Percentiles rank a stretch among this genome's conserved stretches.
phyloP scores from a whole-genome alignment of 2,888 invertebrate species.

The Andrena trimmerana region DNA sequence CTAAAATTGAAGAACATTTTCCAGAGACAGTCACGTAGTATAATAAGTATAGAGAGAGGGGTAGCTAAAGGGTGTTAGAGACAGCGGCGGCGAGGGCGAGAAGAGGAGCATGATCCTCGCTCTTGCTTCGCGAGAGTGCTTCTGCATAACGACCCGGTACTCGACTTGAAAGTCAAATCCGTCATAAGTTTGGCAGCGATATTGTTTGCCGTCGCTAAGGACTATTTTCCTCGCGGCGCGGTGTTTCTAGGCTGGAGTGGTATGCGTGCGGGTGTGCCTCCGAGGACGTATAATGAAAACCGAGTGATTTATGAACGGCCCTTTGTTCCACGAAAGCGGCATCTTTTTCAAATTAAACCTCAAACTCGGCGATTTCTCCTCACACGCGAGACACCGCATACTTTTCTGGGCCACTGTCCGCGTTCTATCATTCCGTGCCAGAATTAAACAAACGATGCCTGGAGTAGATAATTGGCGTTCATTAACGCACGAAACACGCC shows the following conservation, averaged over 20 bases:
- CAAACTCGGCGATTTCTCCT: neutral
- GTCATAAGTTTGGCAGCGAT: conserved; percentile 41
- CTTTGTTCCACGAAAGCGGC: conserved; percentile 3
- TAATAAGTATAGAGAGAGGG: conserved; percentile 56
- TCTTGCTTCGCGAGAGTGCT: conserved; percentile 43
- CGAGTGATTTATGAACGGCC: conserved; percentile 43
- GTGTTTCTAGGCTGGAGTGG: neutral
- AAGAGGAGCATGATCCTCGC: conserved; percentile 29
- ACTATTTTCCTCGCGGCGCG: conserved; percentile 45
- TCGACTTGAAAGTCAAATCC: conserved; percentile 71
- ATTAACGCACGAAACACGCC: too few relatives aligned
- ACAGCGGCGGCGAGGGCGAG: conserved; percentile 34
- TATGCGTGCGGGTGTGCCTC: neutral
- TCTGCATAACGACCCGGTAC: conserved; percentile 65
- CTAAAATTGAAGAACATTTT: conserved; percentile 72
- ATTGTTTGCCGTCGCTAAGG: conserved; percentile 24
- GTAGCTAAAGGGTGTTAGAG: conserved; percentile 33
- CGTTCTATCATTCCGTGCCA: neutral
- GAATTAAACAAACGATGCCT: neutral
- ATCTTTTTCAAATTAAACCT: conserved; percentile 29
- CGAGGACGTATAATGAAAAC: conserved; percentile 43
- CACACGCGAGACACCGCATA: neutral
- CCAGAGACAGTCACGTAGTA: conserved; percentile 68
- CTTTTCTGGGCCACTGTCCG: too few relatives aligned
- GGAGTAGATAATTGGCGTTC: too few relatives aligned